Base-by-base conservation (phyloP, 2,888 invertebrate genomes). In the Chesias legatella region DNA sequence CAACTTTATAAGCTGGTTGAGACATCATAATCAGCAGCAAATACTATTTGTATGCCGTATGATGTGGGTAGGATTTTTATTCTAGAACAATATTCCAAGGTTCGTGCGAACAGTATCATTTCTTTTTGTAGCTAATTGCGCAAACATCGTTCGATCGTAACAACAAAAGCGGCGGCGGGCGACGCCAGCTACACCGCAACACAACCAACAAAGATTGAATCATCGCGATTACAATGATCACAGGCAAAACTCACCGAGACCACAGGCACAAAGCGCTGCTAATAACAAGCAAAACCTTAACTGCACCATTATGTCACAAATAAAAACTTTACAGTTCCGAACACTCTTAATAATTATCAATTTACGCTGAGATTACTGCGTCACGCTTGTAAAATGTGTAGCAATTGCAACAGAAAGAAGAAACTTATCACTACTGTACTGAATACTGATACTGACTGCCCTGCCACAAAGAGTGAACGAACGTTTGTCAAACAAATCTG, bases 271-370 rank as follows among this genome's bases (percentile, higher is more conserved):
- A 39, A 83, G 38, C 50, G 76, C 72, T 10, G 71, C 75, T 45
- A 79, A 55, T 33, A 82, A 53, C 51, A 79, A 67, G 58, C 55
- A 78, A 71, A 73, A 66, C 59, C 67, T 73, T 41, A 75, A 61
- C 48, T 66, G 63, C 54, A 70, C 65, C 84, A 81, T 85, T 63
- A 60, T 72, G 26, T 24, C 53, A 48, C 45, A 43, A 53, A 41
- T 47, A 43, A 37, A 39, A 48, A 38, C 41, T 42, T 56, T 39
- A 46, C 31, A 38, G 30, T 32, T 53, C 51, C 53, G 46, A 63
- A 64, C 56, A 65, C 63, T 62, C 51, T 54, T 60, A 67, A 64
- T 63, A 71, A 61, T 58, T 66, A 63, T 63, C 60, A 68, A 59
- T 55, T 56, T 7, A 31, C 8, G 59, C 63, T 60, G 29, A 40